These are phyloP conservation scores for Phoeniculus purpureus DNA, from an alignment of 2,797 vertebrate species.

Conservation along the genomic window DNA sequence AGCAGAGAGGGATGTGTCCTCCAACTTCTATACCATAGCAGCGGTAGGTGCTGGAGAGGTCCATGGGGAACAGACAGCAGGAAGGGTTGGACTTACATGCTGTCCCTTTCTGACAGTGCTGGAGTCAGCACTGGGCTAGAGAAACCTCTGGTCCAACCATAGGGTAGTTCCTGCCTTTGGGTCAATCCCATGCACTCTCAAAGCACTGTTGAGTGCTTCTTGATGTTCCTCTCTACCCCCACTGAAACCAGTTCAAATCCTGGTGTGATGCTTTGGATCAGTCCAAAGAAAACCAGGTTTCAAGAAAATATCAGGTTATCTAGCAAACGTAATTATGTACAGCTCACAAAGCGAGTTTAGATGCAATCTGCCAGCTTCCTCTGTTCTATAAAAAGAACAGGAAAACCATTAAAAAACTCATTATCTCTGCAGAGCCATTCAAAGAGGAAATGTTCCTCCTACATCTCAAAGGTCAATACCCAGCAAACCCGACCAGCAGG, in stretches of 20 bases:
- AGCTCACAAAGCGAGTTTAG: background rate
- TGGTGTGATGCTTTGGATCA: background rate
- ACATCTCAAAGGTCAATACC: background rate
- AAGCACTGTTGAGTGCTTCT: background rate
- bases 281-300: background rate
- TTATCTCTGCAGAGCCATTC: constrained; percentile 22
- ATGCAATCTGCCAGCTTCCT: background rate
- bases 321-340: background rate
- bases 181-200: background rate
- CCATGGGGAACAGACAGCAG: background rate
- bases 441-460: background rate
- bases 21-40: rapidly evolving
- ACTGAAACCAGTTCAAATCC: background rate
- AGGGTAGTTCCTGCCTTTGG: background rate
- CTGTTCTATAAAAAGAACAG: constrained; percentile 41
- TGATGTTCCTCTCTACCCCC: rapidly evolving
- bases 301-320: background rate
- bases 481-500: background rate
- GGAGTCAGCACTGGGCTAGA: background rate
- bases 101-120: background rate
- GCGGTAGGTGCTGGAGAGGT: background rate
- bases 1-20: background rate
- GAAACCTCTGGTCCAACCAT: background rate
- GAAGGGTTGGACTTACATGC: background rate
- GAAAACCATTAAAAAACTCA: constrained; percentile 40